Base-by-base conservation (phyloP, 2,888 invertebrate genomes). In the Clitarchus hookeri region DNA sequence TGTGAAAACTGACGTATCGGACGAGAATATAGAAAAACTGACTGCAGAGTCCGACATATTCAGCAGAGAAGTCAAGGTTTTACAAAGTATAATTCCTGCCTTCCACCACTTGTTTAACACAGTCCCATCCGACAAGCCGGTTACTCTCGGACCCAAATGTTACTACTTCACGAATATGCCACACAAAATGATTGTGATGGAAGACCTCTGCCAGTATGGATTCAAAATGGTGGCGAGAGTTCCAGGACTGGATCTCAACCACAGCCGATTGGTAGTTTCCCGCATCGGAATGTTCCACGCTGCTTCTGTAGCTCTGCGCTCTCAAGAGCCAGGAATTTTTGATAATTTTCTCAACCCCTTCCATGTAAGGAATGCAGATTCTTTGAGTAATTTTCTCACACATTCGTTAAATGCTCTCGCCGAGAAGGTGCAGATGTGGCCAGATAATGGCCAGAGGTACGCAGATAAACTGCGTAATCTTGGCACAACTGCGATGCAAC, bases 201-300 rank as follows among this genome's bases (percentile, higher is more conserved):
- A 83, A 27, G 83, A 83, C 16, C 83, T 83, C 19, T 23, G 23
- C 23, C 36, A 83, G 6, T 25, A 11, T 11, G 83, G 83, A 16
- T 65, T 65, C 23, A 65, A 65, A 65, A 65, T 65, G 16, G 65
- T 16, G 11, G 19, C 16, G 19, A 23, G 65, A 19, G 16, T 6
- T 65, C 23, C 65, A 6, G 65, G 65, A 6, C 19, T 65, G 23
- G 65, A 65, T n/a, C 83, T 83, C 11, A 23, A n/a, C 16, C 83
- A 83, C 83, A 36, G 44, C 83, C 13, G 16, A 23, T n/a, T 83
- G 19, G 83, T n/a, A 19, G 23, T 83, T 44, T 44, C 44, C 19
- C 16, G 83, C 12, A 16, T 83, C 83, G 83, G 44, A 23, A 36
- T 36, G 3, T 83, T 83, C 36, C 83, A 83, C 23, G 83, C 83